Conservation (phyloP, 2,888 invertebrate genomes). For the Apeira syringaria region DNA sequence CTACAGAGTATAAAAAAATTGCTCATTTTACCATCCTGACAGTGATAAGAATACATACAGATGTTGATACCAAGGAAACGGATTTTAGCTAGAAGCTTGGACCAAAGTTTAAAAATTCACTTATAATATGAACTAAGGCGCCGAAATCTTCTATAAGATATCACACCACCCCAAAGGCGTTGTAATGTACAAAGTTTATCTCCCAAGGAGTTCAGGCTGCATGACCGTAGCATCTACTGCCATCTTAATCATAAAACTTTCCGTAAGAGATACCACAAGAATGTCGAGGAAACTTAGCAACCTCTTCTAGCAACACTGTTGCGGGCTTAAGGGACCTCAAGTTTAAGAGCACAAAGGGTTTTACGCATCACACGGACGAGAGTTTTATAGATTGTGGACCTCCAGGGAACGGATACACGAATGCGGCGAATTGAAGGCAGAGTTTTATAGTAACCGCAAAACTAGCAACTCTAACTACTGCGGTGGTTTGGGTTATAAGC, state of each 20-base stretch:
- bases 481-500: conserved; percentile 13
- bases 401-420: conserved; percentile 39
- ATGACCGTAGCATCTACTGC: too few species aligned
- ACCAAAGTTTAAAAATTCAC: too few species aligned
- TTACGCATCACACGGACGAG: conserved; percentile 45
- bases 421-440: conserved; percentile 38
- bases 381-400: conserved; percentile 54
- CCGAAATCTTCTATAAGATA: too few species aligned
- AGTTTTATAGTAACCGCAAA: conserved; percentile 35
- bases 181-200: too few species aligned
- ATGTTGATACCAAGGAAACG: too few species aligned
- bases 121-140: too few species aligned
- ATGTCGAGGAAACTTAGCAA: not conserved
- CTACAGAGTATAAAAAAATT: too few species aligned
- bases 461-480: conserved; percentile 20
- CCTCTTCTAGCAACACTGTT: conserved; percentile 25
- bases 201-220: too few species aligned
- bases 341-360: conserved; percentile 50
- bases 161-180: too few species aligned
- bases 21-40: too few species aligned
- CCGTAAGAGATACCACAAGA: not conserved
- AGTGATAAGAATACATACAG: too few species aligned
- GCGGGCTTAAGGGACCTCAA: conserved; percentile 41
- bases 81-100: too few species aligned
- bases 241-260: not conserved